These are phyloP conservation scores for Fundulus diaphanus DNA, from an alignment of 2,797 vertebrate species.

Conservation along the genomic window DNA sequence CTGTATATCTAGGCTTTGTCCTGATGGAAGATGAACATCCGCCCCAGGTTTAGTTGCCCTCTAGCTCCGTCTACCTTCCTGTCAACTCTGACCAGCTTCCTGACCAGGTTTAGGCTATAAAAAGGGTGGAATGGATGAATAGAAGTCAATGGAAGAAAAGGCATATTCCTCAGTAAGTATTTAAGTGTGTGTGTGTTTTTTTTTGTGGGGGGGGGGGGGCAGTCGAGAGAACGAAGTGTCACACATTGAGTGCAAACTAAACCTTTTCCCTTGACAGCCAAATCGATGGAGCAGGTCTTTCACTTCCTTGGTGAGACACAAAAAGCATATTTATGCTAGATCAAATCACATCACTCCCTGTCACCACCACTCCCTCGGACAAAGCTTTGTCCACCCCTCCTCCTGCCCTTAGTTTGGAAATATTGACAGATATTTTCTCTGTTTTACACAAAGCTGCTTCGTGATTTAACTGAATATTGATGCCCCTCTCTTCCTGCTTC, in stretches of 20 bases:
- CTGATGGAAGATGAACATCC: not conserved
- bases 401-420: slow-evolving; percentile 25
- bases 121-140: not conserved
- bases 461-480: slow-evolving; percentile 33
- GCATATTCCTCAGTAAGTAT: too few species aligned
- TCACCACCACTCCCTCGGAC: slow-evolving; percentile 61
- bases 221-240: slow-evolving; percentile 55
- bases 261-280: slow-evolving; percentile 64
- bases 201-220: slow-evolving; percentile 21
- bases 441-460: slow-evolving; percentile 45
- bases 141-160: too few species aligned
- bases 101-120: too few species aligned
- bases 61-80: not conserved
- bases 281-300: slow-evolving; percentile 74
- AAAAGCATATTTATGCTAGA: slow-evolving; percentile 78
- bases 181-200: not conserved
- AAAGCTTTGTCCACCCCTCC: slow-evolving; percentile 39
- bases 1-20: not conserved
- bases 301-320: slow-evolving; percentile 70
- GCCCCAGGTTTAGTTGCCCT: not conserved
- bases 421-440: slow-evolving; percentile 42
- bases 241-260: slow-evolving; percentile 60
- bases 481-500: slow-evolving; percentile 13
- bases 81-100: not conserved
- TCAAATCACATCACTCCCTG: slow-evolving; percentile 74